Evolutionary conservation across 2,797 vertebrate genomes (phyloP).

Genomic region (Hozukius guyotensis): DNA sequence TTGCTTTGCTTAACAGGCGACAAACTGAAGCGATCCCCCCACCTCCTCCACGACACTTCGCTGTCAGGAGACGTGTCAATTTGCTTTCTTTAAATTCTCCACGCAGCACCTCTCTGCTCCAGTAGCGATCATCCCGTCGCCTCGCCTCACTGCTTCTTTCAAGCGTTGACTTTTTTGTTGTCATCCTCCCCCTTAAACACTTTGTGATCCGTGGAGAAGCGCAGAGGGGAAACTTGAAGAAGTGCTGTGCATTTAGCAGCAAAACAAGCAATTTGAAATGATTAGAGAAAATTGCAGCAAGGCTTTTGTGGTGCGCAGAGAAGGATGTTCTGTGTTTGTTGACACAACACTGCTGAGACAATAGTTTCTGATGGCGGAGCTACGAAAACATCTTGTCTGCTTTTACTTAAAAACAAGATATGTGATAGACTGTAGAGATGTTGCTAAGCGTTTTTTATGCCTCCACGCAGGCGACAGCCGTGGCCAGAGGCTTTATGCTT

Average conservation of each 20-base stretch:
- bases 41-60: background rate
- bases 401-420: background rate
- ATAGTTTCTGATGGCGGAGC: background rate
- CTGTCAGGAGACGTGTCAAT: constrained; percentile 3
- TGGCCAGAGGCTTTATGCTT: accelerated
- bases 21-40: background rate
- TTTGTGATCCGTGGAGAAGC: constrained; percentile 1
- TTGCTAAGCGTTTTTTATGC: background rate
- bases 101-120: background rate
- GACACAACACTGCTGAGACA: constrained; percentile 15
- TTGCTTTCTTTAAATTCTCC: background rate
- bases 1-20: background rate
- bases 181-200: background rate
- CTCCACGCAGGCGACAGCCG: no score
- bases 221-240: constrained; percentile 8
- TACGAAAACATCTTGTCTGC: background rate
- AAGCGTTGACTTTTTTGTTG: background rate
- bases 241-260: constrained; percentile 15
- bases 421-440: background rate
- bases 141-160: background rate
- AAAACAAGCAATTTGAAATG: constrained; percentile 41
- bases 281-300: constrained; percentile 46
- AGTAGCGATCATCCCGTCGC: background rate
- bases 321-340: constrained; percentile 24
- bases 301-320: background rate